phyloP scores from a whole-genome alignment of 2,888 invertebrate genomes.

The Drosophila imparisetae region DNA sequence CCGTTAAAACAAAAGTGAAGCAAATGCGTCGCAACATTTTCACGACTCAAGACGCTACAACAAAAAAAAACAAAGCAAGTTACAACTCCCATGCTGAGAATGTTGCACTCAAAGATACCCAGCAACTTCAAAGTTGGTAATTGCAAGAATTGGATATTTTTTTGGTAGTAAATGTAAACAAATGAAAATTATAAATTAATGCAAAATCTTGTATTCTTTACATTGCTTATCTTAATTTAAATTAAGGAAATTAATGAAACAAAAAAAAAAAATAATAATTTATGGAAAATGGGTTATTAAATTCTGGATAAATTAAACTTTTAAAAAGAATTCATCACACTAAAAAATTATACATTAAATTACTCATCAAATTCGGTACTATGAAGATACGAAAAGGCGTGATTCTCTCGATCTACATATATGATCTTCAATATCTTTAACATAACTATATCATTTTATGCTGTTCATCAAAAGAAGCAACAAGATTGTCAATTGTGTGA shows the following conservation, averaged over 20 bases:
- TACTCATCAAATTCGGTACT: neutral
- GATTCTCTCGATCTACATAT: neutral
- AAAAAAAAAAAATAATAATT: neutral
- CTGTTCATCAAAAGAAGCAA: neutral
- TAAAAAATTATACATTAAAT: neutral
- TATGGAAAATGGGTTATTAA: neutral
- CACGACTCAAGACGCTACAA: conserved; percentile 65
- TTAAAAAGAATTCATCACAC: neutral
- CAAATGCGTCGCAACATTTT: conserved; percentile 66
- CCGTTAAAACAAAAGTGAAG: conserved; percentile 59
- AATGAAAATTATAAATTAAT: neutral
- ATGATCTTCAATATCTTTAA: no score
- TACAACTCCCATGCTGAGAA: neutral
- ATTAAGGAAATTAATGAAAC: neutral
- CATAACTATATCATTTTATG: neutral
- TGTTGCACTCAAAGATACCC: conserved; percentile 12
- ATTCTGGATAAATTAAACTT: neutral
- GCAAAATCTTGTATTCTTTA: neutral
- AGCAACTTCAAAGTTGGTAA: neutral
- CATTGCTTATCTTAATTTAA: neutral
- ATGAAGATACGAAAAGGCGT: neutral
- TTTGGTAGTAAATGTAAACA: neutral
- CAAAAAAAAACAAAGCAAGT: neutral
- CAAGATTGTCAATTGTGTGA: neutral
- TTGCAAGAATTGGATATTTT: neutral